Percentiles rank a stretch among this genome's conserved stretches.
Conservation (phyloP, 2,797 vertebrate genomes). For the Malurus leucopterus region DNA sequence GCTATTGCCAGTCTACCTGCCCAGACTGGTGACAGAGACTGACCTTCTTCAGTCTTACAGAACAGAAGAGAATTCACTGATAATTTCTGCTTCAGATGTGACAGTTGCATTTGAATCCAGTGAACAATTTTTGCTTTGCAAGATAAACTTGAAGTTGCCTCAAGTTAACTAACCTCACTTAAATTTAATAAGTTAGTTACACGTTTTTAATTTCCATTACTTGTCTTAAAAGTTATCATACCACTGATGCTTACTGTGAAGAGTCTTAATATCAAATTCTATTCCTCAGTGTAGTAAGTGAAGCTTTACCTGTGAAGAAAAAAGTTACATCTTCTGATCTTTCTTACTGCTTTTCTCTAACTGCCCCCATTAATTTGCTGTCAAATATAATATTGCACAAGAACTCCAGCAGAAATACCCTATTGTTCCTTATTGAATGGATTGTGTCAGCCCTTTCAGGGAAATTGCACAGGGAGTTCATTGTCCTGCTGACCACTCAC, state of each 20-base stretch:
- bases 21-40: background rate
- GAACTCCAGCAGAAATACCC: background rate
- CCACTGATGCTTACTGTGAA: background rate
- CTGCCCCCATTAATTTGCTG: background rate
- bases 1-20: background rate
- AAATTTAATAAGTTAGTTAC: background rate
- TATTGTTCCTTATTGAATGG: background rate
- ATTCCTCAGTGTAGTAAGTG: background rate
- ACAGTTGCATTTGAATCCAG: background rate
- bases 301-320: background rate
- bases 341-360: background rate
- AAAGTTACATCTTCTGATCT: background rate
- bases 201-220: background rate
- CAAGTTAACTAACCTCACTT: background rate
- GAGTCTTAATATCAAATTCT: background rate
- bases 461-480: background rate
- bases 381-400: background rate
- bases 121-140: background rate
- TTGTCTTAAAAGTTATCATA: background rate
- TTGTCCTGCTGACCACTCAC: background rate
- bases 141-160: background rate
- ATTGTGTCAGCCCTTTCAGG: background rate
- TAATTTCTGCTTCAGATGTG: background rate
- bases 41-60: background rate
- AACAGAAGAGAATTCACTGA: background rate